These are phyloP conservation scores for Coleophora flavipennella DNA, from an alignment of 2,888 invertebrate genomes.

Conservation along the genomic window DNA sequence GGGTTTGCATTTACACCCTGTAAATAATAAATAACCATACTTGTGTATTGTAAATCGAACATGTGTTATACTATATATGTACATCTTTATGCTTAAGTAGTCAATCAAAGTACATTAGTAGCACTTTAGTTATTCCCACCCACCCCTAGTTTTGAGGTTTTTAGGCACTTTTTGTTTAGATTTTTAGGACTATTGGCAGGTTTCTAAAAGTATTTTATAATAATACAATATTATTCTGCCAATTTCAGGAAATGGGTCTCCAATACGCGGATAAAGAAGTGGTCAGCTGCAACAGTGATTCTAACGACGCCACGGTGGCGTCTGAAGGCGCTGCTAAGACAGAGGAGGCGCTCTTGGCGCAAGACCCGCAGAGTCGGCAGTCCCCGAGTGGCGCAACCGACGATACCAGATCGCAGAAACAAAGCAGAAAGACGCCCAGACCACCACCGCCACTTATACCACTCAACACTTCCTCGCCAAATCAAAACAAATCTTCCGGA, in stretches of 20 bases:
- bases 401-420: constrained; percentile 40
- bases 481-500: constrained; percentile 47
- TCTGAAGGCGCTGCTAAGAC: constrained; percentile 31
- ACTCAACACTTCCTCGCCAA: constrained; percentile 66
- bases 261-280: constrained; percentile 53
- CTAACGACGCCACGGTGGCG: constrained; percentile 43
- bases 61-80: no score
- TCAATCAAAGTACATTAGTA: no score
- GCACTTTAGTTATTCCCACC: no score
- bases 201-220: neutral
- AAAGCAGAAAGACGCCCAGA: constrained; percentile 57
- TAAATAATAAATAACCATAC: no score
- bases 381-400: constrained; percentile 33
- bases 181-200: neutral
- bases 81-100: no score
- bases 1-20: no score
- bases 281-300: constrained; percentile 55
- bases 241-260: constrained; percentile 60
- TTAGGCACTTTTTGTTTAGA: no score
- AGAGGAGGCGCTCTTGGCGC: constrained; percentile 30
- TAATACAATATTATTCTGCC: constrained; percentile 7
- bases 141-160: no score
- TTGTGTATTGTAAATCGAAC: no score
- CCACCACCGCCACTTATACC: constrained; percentile 86
- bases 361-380: constrained; percentile 28